These are phyloP conservation scores for Dynastes grantii DNA, from an alignment of 2,888 invertebrate species.

Conservation along the genomic window DNA sequence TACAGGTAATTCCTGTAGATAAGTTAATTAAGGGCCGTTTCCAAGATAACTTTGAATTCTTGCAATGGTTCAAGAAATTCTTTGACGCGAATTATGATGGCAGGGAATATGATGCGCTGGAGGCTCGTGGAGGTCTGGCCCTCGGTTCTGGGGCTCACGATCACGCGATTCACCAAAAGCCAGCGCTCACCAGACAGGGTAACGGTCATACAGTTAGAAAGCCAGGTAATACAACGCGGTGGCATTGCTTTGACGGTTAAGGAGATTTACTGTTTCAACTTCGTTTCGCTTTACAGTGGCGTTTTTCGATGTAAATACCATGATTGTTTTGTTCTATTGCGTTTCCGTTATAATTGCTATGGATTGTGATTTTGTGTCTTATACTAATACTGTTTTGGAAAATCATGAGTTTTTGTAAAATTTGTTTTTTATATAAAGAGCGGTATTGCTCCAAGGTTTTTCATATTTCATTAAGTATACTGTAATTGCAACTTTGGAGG, in stretches of 20 bases:
- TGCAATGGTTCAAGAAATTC: constrained; percentile 99
- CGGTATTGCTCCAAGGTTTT: no score
- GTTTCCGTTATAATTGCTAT: constrained; percentile 39
- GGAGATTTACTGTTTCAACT: constrained; percentile 34
- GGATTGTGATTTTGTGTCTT: constrained; percentile 32
- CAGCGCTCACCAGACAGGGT: constrained; percentile 61
- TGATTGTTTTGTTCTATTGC: constrained; percentile 59
- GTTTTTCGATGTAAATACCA: constrained; percentile 64
- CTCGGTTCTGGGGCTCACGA: constrained; percentile 77
- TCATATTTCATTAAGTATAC: no score
- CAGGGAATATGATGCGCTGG: constrained; percentile 94
- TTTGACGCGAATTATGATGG: constrained; percentile 99
- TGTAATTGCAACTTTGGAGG: no score
- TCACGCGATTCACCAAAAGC: constrained; percentile 70
- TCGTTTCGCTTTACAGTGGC: constrained; percentile 47
- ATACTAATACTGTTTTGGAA: constrained; percentile 17
- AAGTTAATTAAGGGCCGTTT: constrained; percentile 99
- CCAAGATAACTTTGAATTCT: constrained; percentile 99
- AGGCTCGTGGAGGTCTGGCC: constrained; percentile 87
- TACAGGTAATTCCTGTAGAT: constrained; percentile 98
- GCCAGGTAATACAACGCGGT: constrained; percentile 58
- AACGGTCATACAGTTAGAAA: constrained; percentile 58
- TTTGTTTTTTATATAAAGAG: not conserved
- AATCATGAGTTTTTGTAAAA: not conserved
- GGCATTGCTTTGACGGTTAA: constrained; percentile 46